phyloP scores from a whole-genome alignment of 1,140 invertebrate genomes.

The Dreissena rostriformis region DNA sequence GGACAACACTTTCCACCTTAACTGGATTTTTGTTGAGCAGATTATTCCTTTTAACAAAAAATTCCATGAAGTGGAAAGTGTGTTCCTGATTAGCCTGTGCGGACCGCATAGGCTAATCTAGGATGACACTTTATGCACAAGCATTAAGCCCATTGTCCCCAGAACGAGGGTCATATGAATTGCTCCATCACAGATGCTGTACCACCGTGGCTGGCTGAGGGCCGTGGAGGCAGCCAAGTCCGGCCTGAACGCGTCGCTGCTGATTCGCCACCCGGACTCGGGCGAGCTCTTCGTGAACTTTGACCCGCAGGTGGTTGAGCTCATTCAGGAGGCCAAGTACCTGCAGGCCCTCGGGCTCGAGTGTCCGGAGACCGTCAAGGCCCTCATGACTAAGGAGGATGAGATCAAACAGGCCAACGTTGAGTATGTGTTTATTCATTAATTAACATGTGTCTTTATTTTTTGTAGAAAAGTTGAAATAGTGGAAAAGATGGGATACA shows the following conservation, averaged over 20 bases:
- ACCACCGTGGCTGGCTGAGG: conserved; percentile 80
- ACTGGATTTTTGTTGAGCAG: no score
- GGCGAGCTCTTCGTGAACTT: conserved; percentile 81
- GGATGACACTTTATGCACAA: no score
- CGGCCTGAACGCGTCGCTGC: conserved; percentile 78
- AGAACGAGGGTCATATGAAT: no score
- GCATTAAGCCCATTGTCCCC: no score
- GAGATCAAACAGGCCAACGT: conserved; percentile 89
- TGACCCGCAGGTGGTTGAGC: conserved; percentile 80
- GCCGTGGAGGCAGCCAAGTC: conserved; percentile 79
- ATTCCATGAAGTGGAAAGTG: no score
- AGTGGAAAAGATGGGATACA: no score
- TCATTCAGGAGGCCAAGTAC: conserved; percentile 94
- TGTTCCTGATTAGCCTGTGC: no score
- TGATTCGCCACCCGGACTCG: conserved; percentile 77
- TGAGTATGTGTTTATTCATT: conserved; percentile 83
- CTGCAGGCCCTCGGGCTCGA: conserved; percentile 92
- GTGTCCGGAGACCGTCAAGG: conserved; percentile 91
- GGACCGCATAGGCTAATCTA: no score
- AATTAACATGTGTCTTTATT: no score
- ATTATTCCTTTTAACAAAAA: no score
- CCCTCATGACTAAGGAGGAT: conserved; percentile 89
- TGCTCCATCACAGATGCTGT: conserved; percentile 75
- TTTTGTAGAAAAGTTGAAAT: no score
- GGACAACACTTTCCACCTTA: no score